A percentile compares a stretch with the other conserved stretches of the same genome.
phyloP scores from a whole-genome alignment of 1,140 invertebrate species.

The Drosophila ananassae region DNA sequence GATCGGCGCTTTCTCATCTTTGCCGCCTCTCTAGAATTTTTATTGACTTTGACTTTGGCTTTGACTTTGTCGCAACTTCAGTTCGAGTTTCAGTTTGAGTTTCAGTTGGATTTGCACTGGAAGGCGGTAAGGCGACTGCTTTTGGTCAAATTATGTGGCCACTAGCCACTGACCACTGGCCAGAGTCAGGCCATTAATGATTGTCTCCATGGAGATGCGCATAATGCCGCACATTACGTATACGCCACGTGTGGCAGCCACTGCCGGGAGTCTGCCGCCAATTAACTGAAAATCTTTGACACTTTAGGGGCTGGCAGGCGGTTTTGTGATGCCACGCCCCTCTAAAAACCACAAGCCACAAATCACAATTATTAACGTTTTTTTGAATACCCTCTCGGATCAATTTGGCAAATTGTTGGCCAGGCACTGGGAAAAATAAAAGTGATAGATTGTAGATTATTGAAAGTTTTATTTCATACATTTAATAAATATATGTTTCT shows the following conservation, averaged over 20 bases:
- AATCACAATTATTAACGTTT: slow-evolving; percentile 73
- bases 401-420: not conserved
- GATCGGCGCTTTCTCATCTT: slow-evolving; percentile 41
- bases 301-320: slow-evolving; percentile 29
- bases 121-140: slow-evolving; percentile 10
- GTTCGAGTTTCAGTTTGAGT: slow-evolving; percentile 31
- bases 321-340: slow-evolving; percentile 47
- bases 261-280: not conserved
- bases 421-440: not conserved
- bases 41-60: slow-evolving; percentile 70
- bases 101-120: slow-evolving; percentile 38
- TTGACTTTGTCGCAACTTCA: slow-evolving; percentile 24
- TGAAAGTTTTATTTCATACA: no score
- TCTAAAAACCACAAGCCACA: slow-evolving; percentile 30
- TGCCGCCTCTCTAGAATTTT: slow-evolving; percentile 62
- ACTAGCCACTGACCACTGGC: not conserved
- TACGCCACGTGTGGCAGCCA: slow-evolving; percentile 53
- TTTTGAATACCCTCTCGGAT: slow-evolving; percentile 8
- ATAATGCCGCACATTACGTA: slow-evolving; percentile 64
- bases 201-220: slow-evolving; percentile 62
- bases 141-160: slow-evolving; percentile 74
- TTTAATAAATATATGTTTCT: no score
- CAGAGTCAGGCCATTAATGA: slow-evolving; percentile 48
- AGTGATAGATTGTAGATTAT: no score
- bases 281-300: slow-evolving; percentile 34